These are phyloP conservation scores for Aurelia aurita complex sp. Pacific DNA, from an alignment of 30 jellyfish, hydroid and myxozoan species.

Conservation along the genomic window DNA sequence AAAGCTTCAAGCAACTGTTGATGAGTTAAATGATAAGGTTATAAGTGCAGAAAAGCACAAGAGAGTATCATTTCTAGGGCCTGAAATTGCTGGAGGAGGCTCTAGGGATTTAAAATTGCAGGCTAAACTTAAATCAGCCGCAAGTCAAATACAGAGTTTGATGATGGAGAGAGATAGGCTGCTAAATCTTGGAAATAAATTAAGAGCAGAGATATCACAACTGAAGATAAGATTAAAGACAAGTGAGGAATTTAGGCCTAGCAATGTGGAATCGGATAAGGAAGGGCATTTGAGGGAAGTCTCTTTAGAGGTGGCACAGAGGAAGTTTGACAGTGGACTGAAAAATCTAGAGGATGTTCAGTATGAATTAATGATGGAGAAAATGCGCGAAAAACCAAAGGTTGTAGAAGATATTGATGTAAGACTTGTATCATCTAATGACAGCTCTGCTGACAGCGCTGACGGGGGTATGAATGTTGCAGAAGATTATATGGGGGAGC, in stretches of 20 bases:
- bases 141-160: conserved; percentile 33
- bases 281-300: background rate
- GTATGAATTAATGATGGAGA: conserved; percentile 30
- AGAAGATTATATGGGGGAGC: background rate
- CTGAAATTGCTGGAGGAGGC: background rate
- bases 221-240: conserved; percentile 18
- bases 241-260: background rate
- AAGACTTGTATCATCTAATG: conserved; percentile 34
- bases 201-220: conserved; percentile 67
- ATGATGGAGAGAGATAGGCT: conserved; percentile 52
- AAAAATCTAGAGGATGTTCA: conserved; percentile 37
- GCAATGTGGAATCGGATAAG: background rate
- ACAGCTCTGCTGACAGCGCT: conserved; percentile 5
- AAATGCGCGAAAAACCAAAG: conserved; percentile 28
- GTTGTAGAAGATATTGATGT: conserved; percentile 5
- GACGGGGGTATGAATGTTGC: background rate
- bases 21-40: conserved; percentile 40
- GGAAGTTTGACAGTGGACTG: background rate
- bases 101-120: background rate
- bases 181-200: conserved; percentile 64
- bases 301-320: background rate
- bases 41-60: conserved; percentile 25
- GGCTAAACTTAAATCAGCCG: conserved; percentile 58
- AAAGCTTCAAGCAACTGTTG: conserved; percentile 10
- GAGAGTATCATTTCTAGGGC: conserved; percentile 13